Evolutionary conservation across 2,113 vertebrate species (phyloP).

Genomic region (Nyctibius bracteatus): DNA sequence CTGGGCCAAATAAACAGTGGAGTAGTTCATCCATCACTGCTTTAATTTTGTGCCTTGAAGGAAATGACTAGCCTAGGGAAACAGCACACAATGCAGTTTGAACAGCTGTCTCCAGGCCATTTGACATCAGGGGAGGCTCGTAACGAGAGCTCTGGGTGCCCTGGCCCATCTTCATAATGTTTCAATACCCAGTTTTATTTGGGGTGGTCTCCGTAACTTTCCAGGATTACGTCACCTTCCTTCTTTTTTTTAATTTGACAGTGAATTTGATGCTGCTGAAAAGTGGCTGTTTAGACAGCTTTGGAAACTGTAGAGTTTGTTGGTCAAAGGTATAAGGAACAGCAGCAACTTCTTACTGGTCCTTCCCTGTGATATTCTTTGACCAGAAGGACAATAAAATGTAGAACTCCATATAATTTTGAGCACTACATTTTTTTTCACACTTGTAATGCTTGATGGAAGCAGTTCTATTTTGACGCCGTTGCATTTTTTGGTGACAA

Average conservation of each 20-base stretch:
- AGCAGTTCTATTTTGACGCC: neutral
- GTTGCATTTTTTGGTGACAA: neutral
- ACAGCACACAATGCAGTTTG: neutral
- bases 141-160: neutral
- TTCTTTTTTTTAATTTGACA: neutral
- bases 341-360: neutral
- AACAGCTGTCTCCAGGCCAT: neutral
- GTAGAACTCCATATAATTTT: neutral
- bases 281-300: neutral
- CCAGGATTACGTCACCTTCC: neutral
- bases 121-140: neutral
- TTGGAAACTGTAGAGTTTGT: neutral
- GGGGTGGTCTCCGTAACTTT: neutral
- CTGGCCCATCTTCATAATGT: neutral
- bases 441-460: neutral
- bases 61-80: neutral
- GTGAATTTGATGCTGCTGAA: neutral
- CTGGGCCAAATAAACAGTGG: conserved; percentile 25
- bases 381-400: neutral
- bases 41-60: conserved; percentile 49
- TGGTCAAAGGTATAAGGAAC: neutral
- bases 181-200: neutral
- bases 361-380: neutral
- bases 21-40: conserved; percentile 54
- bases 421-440: neutral